A percentile compares a stretch with the other conserved stretches of the same genome.
Conservation (phyloP, 2,113 vertebrate genomes). For the Monarcha castaneiventris region DNA sequence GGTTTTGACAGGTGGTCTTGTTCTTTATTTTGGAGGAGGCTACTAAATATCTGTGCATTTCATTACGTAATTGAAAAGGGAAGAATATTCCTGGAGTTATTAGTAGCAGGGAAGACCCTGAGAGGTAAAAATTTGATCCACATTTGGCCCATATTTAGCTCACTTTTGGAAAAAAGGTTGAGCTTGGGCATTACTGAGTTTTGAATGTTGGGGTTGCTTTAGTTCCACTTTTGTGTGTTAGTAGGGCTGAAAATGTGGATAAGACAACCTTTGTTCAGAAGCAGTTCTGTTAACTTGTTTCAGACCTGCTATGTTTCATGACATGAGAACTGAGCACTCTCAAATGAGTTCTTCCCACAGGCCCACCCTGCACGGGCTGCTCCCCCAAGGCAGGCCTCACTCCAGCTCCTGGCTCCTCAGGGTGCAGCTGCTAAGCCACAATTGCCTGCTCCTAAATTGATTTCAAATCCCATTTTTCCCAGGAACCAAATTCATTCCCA, state of each 20-base stretch:
- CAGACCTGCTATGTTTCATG: neutral
- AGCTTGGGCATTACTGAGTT: neutral
- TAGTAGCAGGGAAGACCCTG: neutral
- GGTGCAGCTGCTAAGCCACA: neutral
- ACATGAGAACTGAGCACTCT: neutral
- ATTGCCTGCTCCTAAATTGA: neutral
- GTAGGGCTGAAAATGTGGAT: neutral
- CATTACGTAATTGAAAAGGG: neutral
- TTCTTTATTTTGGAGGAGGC: neutral
- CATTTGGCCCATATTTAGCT: neutral
- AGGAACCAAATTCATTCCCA: neutral
- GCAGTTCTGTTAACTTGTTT: neutral
- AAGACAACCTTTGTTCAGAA: neutral
- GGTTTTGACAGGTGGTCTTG: neutral
- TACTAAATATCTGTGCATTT: neutral
- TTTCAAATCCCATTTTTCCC: conserved; percentile 4
- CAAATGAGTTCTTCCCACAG: neutral
- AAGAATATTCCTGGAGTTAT: neutral
- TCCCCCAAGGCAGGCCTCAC: neutral
- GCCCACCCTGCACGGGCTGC: neutral
- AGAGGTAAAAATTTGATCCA: neutral
- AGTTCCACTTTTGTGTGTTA: neutral
- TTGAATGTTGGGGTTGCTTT: neutral
- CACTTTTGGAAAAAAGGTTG: neutral
- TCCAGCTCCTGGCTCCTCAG: neutral